Evolutionary conservation across 2,888 invertebrate species (phyloP).

Genomic region (Asteroscopus sphinx): DNA sequence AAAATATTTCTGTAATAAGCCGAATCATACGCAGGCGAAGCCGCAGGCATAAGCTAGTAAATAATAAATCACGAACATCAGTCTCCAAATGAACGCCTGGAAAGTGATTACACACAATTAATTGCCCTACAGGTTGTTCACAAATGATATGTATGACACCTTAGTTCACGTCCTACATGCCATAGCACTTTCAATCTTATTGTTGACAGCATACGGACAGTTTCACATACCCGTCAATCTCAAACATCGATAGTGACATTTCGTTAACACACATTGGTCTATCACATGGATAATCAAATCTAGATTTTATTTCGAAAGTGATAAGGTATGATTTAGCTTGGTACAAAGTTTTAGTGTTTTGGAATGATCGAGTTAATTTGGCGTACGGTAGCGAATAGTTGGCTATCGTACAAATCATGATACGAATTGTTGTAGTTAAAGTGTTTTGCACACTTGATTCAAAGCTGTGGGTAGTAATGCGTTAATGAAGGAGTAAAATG

Average conservation of each 20-base stretch:
- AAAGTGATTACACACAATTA: constrained; percentile 44
- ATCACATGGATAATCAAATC: neutral
- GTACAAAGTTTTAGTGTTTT: constrained; percentile 14
- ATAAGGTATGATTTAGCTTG: constrained; percentile 20
- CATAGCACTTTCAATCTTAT: constrained; percentile 32
- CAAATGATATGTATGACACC: constrained; percentile 15
- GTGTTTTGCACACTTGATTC: constrained; percentile 22
- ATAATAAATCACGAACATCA: constrained; percentile 37
- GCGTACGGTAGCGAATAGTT: constrained; percentile 52
- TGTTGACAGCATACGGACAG: constrained; percentile 23
- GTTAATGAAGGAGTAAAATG: constrained; percentile 4
- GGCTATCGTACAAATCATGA: constrained; percentile 48
- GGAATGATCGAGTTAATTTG: constrained; percentile 48
- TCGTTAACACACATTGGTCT: constrained; percentile 13
- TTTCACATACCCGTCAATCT: constrained; percentile 38
- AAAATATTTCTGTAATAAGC: no score
- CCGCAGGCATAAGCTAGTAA: neutral
- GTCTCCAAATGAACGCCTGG: constrained; percentile 29
- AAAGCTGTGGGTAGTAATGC: constrained; percentile 8
- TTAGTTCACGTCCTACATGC: constrained; percentile 3
- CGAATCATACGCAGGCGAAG: no score
- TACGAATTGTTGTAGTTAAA: constrained; percentile 36
- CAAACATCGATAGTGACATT: constrained; percentile 39
- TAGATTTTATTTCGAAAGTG: neutral
- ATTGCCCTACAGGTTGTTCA: constrained; percentile 45